Conservation (phyloP, 1,140 invertebrate species). For the Scaptomyza pallida region DNA sequence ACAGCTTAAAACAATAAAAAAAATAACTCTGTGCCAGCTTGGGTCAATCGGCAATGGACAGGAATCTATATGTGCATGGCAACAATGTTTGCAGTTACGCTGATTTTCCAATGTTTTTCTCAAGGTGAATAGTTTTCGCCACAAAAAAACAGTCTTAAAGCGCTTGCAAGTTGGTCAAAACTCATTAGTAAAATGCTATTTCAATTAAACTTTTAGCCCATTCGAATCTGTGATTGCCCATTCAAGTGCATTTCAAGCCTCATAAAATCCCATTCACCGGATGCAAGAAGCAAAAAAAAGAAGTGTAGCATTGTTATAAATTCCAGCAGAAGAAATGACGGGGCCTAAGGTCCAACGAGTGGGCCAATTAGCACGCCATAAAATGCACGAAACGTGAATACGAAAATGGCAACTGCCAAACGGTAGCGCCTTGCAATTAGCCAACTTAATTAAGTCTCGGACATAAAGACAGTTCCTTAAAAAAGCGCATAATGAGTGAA, state of each 20-base stretch:
- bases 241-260: slow-evolving; percentile 35
- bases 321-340: slow-evolving; percentile 3
- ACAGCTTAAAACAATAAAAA: slow-evolving; percentile 71
- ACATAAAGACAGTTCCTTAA: slow-evolving; percentile 54
- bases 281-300: background rate
- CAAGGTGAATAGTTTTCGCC: slow-evolving; percentile 29
- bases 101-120: slow-evolving; percentile 23
- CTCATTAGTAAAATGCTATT: slow-evolving; percentile 11
- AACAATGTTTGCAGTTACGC: slow-evolving; percentile 42
- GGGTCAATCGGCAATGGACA: slow-evolving; percentile 21
- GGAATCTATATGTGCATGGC: slow-evolving; percentile 7
- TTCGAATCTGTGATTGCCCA: background rate
- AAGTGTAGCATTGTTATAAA: slow-evolving; percentile 21
- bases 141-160: slow-evolving; percentile 10
- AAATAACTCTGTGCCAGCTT: slow-evolving; percentile 12
- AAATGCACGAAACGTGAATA: slow-evolving; percentile 29
- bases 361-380: slow-evolving; percentile 42
- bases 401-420: slow-evolving; percentile 41
- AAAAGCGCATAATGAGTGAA: slow-evolving; percentile 66
- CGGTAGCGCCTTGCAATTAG: slow-evolving; percentile 74
- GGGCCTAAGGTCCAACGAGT: slow-evolving; percentile 33
- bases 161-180: background rate
- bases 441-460: slow-evolving; percentile 70
- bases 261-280: slow-evolving; percentile 29
- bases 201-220: too few species aligned